Conservation (phyloP, 2,888 invertebrate genomes). For the Criorhina ranunculi region DNA sequence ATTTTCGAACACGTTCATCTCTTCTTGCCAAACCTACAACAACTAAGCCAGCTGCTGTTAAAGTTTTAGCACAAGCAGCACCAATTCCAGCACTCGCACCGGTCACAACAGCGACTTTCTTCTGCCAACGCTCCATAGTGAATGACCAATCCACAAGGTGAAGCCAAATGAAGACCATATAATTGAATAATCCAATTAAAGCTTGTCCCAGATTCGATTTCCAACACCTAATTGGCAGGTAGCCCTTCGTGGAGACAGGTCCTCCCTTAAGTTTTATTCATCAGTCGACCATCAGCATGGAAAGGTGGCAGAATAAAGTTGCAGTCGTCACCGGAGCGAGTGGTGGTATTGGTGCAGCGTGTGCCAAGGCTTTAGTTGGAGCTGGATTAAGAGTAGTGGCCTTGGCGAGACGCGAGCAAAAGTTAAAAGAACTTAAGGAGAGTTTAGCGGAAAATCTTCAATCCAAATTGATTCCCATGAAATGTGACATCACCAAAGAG, state of each 20-base stretch:
- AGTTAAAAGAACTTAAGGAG: conserved; percentile 80
- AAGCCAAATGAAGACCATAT: conserved; percentile 33
- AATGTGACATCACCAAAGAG: conserved; percentile 86
- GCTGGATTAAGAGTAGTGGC: conserved; percentile 87
- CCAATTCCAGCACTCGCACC: conserved; percentile 88
- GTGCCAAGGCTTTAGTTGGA: conserved; percentile 69
- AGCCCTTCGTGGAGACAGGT: not conserved
- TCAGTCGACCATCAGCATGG: conserved; percentile 82
- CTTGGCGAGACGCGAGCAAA: conserved; percentile 85
- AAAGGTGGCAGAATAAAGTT: conserved; percentile 87
- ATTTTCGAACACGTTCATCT: conserved; percentile 82
- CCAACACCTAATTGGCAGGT: conserved; percentile 38
- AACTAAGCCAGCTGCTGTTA: conserved; percentile 85
- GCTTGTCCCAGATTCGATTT: not conserved
- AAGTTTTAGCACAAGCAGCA: conserved; percentile 84
- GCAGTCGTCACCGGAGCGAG: conserved; percentile 89
- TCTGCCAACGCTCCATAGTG: conserved; percentile 87
- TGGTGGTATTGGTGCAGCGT: conserved; percentile 85
- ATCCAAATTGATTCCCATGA: conserved; percentile 83
- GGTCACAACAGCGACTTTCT: conserved; percentile 87
- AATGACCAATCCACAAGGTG: conserved; percentile 20
- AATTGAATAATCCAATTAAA: conserved; percentile 69
- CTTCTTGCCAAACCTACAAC: conserved; percentile 86
- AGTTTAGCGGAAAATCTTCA: conserved; percentile 79
- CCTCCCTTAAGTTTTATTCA: conserved; percentile 28